Percentiles rank a stretch among this genome's conserved stretches.
Conservation (phyloP, 2,113 vertebrate species). For the Paratilapia polleni region DNA sequence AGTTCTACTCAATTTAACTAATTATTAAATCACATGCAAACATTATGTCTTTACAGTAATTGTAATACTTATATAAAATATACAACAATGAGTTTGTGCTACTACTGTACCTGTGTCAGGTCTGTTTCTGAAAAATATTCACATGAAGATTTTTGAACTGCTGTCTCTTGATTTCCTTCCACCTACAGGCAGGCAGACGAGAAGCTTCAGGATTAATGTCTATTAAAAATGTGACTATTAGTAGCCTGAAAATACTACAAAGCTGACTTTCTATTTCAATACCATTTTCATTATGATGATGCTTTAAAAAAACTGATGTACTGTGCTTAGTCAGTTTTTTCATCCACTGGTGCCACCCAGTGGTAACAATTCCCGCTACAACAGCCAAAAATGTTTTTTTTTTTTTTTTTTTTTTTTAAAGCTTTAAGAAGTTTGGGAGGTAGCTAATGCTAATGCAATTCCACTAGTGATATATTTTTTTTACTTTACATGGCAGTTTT, state of each 20-base stretch:
- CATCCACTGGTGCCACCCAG: neutral
- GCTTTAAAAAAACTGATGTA: neutral
- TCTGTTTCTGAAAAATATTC: conserved; percentile 8
- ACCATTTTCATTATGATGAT: neutral
- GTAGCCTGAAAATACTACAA: neutral
- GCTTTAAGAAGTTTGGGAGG: neutral
- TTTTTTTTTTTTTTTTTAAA: neutral
- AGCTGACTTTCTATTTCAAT: neutral
- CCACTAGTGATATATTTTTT: neutral
- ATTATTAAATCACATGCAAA: neutral
- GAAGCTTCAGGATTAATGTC: neutral
- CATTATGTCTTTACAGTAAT: neutral
- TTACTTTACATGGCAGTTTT: accelerated
- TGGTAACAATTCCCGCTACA: neutral
- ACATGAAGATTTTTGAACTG: neutral
- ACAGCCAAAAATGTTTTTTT: neutral
- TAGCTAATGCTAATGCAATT: neutral
- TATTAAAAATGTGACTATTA: neutral
- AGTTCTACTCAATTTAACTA: neutral
- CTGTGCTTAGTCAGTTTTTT: neutral
- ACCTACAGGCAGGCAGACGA: conserved; percentile 10
- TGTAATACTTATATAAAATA: neutral
- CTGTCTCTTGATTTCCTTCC: neutral
- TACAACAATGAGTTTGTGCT: neutral
- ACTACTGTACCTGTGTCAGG: conserved; percentile 40